Evolutionary conservation across 2,113 vertebrate genomes (phyloP), one percentile per base, ranked within the genome.

Genomic region (Ochotona curzoniae): DNA sequence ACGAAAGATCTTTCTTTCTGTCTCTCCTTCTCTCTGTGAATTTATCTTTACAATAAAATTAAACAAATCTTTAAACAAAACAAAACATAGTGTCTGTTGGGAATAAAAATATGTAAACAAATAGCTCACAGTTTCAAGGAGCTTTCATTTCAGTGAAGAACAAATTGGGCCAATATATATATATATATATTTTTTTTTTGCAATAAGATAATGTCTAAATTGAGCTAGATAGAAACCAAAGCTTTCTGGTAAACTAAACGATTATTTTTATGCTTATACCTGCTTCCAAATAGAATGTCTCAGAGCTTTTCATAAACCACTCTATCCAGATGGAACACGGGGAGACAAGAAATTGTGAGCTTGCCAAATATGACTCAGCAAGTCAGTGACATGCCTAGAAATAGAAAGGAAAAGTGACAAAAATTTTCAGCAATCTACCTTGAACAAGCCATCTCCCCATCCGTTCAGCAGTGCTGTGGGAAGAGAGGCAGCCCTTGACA

Each of bases 301-400:
- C 87, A 90, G 57, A 86, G 38, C 30, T 93, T 67, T 81, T 87
- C 78, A 74, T 89, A 87, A 93, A 47, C 64, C 20, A 38, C 66
- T 71, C 89, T 87, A 81, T 86, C 71, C 79, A 91, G 73, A 92
- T 83, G 54, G 82, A 67, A 87, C 87, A 70, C 4, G 38, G 17
- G 26, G 32, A 47, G 71, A 80, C 64, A 44, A 90, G 76, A 94
- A 74, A 71, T 91, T 87, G 73, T 80, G 85, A 95, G 90, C 30
- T 90, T 95, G 83, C 66, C 91, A 93, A 93, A 67, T 75, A 82
- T 95, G 93, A 96, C 90, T 96, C 95, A 95, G 94, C 95, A 94
- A 93, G 88, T 92, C 82, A 90, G 47, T 79, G 94, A 71, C 87
- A 95, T 64, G 71, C 63, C 87, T 83, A 87, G 81, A 94, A 85